phyloP scores from a whole-genome alignment of 2,113 vertebrate species.

The Vanacampus margaritifer region DNA sequence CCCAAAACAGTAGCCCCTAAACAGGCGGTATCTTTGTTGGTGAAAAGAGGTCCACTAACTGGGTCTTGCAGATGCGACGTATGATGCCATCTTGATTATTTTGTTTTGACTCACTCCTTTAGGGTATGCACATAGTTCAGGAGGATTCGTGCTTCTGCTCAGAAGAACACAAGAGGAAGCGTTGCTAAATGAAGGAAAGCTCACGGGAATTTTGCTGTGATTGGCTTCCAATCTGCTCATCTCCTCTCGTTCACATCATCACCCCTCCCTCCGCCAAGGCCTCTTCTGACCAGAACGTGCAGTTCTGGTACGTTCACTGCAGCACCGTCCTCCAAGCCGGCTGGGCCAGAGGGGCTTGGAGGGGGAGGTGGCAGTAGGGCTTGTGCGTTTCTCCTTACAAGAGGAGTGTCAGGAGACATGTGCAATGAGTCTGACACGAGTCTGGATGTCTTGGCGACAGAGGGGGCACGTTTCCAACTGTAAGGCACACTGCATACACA shows the following conservation, averaged over 20 bases:
- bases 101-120: conserved; percentile 10
- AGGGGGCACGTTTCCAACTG: conserved; percentile 97
- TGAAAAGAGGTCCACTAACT: conserved; percentile 17
- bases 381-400: conserved; percentile 41
- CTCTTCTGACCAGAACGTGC: conserved; percentile 30
- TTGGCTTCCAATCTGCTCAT: conserved; percentile 19
- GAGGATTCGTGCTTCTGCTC: conserved; percentile 6
- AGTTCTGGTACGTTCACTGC: conserved; percentile 20
- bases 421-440: conserved; percentile 93
- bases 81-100: conserved; percentile 11
- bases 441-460: conserved; percentile 98
- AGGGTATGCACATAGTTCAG: not conserved
- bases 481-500: conserved; percentile 99
- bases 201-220: conserved; percentile 26
- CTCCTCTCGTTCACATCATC: conserved; percentile 28
- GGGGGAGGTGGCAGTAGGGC: conserved; percentile 39
- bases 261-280: conserved; percentile 12
- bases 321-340: conserved; percentile 36
- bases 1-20: conserved; percentile 27
- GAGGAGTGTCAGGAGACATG: conserved; percentile 92
- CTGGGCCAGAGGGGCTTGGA: conserved; percentile 37
- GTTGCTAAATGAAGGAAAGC: conserved; percentile 24
- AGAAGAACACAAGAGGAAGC: conserved; percentile 41
- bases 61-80: conserved; percentile 23
- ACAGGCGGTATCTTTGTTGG: conserved; percentile 25